Percentiles rank a stretch among this genome's conserved stretches.
Evolutionary conservation across 2,888 invertebrate species (phyloP).

Genomic region (Ochropacha duplaris): DNA sequence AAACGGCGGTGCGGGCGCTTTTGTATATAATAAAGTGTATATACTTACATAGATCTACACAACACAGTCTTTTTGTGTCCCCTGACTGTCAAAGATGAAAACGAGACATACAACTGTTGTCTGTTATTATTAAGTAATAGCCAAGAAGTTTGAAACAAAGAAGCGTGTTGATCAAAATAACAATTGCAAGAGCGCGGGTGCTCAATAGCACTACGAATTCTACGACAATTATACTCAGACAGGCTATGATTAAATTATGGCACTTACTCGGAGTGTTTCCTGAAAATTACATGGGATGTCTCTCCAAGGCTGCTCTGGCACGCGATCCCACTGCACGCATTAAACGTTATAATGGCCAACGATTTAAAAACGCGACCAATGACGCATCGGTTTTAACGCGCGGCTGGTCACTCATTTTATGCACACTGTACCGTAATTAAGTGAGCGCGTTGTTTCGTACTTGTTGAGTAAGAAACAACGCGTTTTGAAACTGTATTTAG

Average conservation of each 20-base stretch:
- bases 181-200: constrained; percentile 37
- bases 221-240: constrained; percentile 75
- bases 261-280: constrained; percentile 79
- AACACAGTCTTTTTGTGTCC: no score
- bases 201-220: constrained; percentile 73
- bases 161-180: constrained; percentile 42
- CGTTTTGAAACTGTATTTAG: constrained; percentile 31
- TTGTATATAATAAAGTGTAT: no score
- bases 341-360: constrained; percentile 58
- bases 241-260: constrained; percentile 82
- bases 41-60: no score
- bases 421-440: constrained; percentile 51
- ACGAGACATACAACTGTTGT: neutral
- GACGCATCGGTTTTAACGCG: constrained; percentile 79
- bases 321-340: constrained; percentile 78
- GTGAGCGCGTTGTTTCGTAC: constrained; percentile 8
- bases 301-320: constrained; percentile 76
- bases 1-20: no score
- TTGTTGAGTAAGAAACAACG: constrained; percentile 13
- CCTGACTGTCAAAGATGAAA: no score
- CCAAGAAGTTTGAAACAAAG: constrained; percentile 6
- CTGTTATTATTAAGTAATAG: neutral
- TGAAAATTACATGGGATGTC: constrained; percentile 81
- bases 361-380: constrained; percentile 73
- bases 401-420: constrained; percentile 58